Evolutionary conservation across 2,113 vertebrate species (phyloP).

Genomic region (Paedocypris sp.): DNA sequence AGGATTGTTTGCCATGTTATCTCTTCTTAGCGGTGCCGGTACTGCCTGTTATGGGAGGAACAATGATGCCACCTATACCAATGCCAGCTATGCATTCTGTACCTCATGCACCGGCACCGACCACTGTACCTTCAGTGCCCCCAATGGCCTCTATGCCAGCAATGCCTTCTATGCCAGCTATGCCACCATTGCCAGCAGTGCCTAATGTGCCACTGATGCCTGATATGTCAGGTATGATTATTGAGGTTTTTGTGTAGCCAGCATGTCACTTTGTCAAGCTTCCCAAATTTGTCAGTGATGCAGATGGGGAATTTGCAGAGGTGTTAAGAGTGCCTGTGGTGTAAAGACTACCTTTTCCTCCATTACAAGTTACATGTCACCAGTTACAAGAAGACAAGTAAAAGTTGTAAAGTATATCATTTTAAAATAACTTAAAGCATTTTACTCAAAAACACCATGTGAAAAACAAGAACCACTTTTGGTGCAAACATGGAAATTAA

Average conservation of each 20-base stretch:
- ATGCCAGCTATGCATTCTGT: slow-evolving; percentile 51
- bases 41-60: slow-evolving; percentile 62
- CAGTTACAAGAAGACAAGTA: no score
- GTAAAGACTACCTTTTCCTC: no score
- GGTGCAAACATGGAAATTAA: no score
- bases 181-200: slow-evolving; percentile 30
- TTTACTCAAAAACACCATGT: no score
- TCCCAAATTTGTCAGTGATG: no score
- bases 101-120: slow-evolving; percentile 48
- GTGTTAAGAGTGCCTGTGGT: no score
- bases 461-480: no score
- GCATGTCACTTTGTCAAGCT: no score
- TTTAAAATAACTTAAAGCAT: no score
- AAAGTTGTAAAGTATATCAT: no score
- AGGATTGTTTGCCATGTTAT: not conserved
- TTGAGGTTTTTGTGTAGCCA: not conserved
- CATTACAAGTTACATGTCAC: no score
- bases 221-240: slow-evolving; percentile 47
- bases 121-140: slow-evolving; percentile 39
- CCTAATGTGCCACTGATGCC: slow-evolving; percentile 42
- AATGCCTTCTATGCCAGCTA: slow-evolving; percentile 12
- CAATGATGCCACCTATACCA: slow-evolving; percentile 65
- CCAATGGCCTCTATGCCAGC: slow-evolving; percentile 13
- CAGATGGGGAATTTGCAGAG: no score
- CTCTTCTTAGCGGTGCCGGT: slow-evolving; percentile 61